A percentile compares a stretch with the other conserved stretches of the same genome.
phyloP scores from a whole-genome alignment of 2,113 vertebrate species.

The Triplophysa dalaica region DNA sequence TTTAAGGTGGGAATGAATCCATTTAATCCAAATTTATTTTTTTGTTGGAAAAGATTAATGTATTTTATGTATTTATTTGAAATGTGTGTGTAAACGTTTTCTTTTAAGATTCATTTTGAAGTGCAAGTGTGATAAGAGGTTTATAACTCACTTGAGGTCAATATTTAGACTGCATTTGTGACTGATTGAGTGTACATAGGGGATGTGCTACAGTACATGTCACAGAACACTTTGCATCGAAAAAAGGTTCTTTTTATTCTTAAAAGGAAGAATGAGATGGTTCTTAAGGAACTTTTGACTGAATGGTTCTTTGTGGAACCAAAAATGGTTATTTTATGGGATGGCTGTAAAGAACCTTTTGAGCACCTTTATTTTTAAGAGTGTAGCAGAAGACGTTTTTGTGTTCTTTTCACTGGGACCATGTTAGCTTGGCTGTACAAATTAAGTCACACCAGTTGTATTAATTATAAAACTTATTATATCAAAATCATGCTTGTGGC shows the following conservation, averaged over 20 bases:
- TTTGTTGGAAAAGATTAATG: too few relatives aligned
- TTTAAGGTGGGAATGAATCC: too few relatives aligned
- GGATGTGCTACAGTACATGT: conserved; percentile 9
- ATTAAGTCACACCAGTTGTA: neutral
- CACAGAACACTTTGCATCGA: neutral
- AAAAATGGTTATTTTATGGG: too few relatives aligned
- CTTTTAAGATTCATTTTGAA: conserved; percentile 12
- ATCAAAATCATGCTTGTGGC: too few relatives aligned
- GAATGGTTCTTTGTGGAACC: too few relatives aligned
- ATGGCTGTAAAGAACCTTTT: too few relatives aligned
- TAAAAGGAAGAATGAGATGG: too few relatives aligned
- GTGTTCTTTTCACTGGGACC: neutral
- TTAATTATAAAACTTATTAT: neutral
- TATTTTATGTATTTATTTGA: conserved; percentile 2
- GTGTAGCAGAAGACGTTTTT: neutral
- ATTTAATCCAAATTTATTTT: too few relatives aligned
- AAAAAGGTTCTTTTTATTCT: too few relatives aligned
- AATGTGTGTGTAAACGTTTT: neutral
- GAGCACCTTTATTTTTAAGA: too few relatives aligned
- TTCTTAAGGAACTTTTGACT: too few relatives aligned
- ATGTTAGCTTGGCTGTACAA: neutral
- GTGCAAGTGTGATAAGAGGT: conserved; percentile 19
- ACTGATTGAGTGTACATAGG: neutral
- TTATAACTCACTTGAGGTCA: conserved; percentile 33
- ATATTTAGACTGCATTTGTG: conserved; percentile 19